Conservation (phyloP, 2,797 vertebrate species). For the Fistularia commersonii region DNA sequence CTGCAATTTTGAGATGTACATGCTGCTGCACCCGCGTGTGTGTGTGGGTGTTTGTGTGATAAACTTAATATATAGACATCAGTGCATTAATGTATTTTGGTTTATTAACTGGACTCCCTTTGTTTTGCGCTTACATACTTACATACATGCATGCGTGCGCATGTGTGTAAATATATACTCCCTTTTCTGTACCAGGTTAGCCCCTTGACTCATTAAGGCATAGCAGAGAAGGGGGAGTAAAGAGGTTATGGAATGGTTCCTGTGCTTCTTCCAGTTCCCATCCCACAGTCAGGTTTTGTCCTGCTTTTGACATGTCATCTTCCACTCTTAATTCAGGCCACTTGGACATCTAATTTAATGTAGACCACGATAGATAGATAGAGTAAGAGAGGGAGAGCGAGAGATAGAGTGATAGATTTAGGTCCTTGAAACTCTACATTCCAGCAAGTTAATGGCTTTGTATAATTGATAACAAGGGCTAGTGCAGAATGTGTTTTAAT, state of each 20-base stretch:
- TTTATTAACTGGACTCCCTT: not conserved
- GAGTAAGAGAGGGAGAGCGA: too few species aligned
- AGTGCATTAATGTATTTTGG: not conserved
- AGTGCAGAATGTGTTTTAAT: too few species aligned
- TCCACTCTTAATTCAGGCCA: slow-evolving; percentile 7
- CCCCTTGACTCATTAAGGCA: slow-evolving; percentile 32
- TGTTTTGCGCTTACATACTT: too few species aligned
- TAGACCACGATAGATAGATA: too few species aligned
- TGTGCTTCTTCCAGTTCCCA: slow-evolving; percentile 29
- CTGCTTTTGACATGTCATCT: slow-evolving; percentile 19
- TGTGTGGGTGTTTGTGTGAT: slow-evolving; percentile 1
- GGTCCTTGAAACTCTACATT: not conserved
- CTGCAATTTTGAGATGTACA: slow-evolving; percentile 68
- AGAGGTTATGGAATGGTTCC: slow-evolving; percentile 38
- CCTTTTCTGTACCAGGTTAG: slow-evolving; percentile 45
- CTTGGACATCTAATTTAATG: slow-evolving; percentile 6
- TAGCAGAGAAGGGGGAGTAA: slow-evolving; percentile 22
- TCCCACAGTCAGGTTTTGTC: slow-evolving; percentile 32
- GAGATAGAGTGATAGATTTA: too few species aligned
- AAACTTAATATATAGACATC: not conserved
- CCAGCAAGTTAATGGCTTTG: too few species aligned
- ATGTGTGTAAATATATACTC: slow-evolving; percentile 3
- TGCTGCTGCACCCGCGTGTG: slow-evolving; percentile 30
- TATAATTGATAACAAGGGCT: too few species aligned
- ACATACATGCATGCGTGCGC: not conserved